Evolutionary conservation across 2,888 invertebrate genomes (phyloP), one percentile per base, ranked within the genome.

Genomic region (Lomographa bimaculata): DNA sequence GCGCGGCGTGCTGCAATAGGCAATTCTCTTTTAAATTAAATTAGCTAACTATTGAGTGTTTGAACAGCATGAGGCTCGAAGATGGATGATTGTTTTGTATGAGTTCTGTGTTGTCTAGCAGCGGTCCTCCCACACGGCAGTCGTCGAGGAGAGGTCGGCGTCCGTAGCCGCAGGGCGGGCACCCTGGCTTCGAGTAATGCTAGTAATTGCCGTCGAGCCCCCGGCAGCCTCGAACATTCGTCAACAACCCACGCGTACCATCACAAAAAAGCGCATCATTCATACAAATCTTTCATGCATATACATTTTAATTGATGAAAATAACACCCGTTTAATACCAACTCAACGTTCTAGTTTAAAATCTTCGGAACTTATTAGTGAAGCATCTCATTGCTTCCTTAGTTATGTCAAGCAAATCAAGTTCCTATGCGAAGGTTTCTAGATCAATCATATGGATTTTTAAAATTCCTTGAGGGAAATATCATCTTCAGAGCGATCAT

Each of bases 121-220:
- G 19, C 16, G 25, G 17, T 41, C 29, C 29, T 35, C 35, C 41
- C 41, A 35, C 41, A 29, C 11, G 7, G 20, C 11, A 21, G 5
- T 23, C 24, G 19, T 27, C 39, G 37, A 37, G 40, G 18, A 50
- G 57, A 64, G 67, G 64, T 64, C 65, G 65, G 49, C 60, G 65
- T 42, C 38, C 46, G 51, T 50, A 54, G 54, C 54, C 54, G 58
- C 65, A 69, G 68, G 75, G 71, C 69, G 71, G 58, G 60, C 53
- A 57, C 34, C 41, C 41, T 35, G 32, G 20, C 40, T 34, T 9
- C 28, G 17, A 28, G 57, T 72, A 71, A 78, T 75, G 64, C 65
- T 46, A 57, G 68, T 79, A 77, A 80, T 81, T 79, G 65, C 64
- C 60, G 56, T 50, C 60, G 57, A 55, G 64, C 66, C 64, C 53